A percentile compares a stretch with the other conserved stretches of the same genome.
Conservation (phyloP, 2,888 invertebrate species). For the Cyclophora punctaria region DNA sequence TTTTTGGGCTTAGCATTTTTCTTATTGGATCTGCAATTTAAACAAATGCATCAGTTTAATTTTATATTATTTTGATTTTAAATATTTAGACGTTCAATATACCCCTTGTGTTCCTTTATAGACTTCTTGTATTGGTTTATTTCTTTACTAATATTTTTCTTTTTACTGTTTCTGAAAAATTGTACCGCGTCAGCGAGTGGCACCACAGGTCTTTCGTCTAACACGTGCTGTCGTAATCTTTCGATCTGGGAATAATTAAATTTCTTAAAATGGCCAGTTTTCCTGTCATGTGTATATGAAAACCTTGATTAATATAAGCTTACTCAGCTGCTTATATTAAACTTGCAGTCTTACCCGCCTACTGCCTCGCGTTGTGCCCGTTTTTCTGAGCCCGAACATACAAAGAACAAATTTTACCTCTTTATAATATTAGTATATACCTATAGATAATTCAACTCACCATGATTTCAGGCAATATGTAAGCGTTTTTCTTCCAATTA, state of each 20-base stretch:
- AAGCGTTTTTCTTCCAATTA: constrained; percentile 47
- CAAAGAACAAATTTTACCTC: no score
- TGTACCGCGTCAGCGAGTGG: constrained; percentile 48
- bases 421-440: no score
- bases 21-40: background rate
- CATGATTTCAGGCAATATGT: constrained; percentile 48
- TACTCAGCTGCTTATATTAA: no score
- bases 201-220: constrained; percentile 45
- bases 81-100: no score
- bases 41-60: no score
- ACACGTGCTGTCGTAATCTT: constrained; percentile 42
- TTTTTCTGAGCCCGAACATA: no score
- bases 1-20: constrained; percentile 6
- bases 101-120: constrained; percentile 3
- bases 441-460: constrained; percentile 21
- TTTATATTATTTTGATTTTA: no score
- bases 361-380: no score
- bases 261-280: no score
- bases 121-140: constrained; percentile 9
- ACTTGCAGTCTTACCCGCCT: no score
- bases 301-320: no score
- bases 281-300: no score
- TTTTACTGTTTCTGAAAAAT: constrained; percentile 39
- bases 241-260: constrained; percentile 34
- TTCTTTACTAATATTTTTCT: constrained; percentile 18